These are phyloP conservation scores for Bujurquina vittata DNA, from an alignment of 2,113 vertebrate species.

Conservation along the genomic window DNA sequence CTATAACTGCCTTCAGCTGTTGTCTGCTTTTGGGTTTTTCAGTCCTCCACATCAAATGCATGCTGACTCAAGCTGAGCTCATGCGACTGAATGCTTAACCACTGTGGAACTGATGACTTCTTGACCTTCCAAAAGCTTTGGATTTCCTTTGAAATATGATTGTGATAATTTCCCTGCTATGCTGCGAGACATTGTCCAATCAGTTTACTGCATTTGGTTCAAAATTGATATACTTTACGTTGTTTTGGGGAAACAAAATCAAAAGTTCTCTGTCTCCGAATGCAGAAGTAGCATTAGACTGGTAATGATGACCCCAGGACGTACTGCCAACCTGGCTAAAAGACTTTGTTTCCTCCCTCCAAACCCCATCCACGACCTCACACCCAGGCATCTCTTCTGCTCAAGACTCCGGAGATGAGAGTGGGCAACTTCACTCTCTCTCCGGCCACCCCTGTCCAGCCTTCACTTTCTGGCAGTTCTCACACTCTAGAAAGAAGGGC, in stretches of 20 bases:
- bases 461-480: too few species aligned
- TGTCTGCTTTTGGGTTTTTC: not conserved
- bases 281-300: not conserved
- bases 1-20: too few species aligned
- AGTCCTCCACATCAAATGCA: not conserved
- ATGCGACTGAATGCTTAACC: not conserved
- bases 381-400: too few species aligned
- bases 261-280: not conserved
- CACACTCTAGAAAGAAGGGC: too few species aligned
- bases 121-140: not conserved
- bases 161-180: not conserved
- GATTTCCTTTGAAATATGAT: not conserved
- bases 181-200: not conserved
- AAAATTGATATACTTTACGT: not conserved
- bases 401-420: too few species aligned
- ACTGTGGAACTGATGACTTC: not conserved
- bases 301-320: conserved; percentile 8
- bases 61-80: not conserved
- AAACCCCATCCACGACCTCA: too few species aligned
- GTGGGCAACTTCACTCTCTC: too few species aligned
- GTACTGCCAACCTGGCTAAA: too few species aligned
- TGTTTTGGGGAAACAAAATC: not conserved
- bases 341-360: too few species aligned
- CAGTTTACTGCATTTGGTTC: not conserved
- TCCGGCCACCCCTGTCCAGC: too few species aligned